These are phyloP conservation scores for Charina bottae DNA, from an alignment of 2,113 vertebrate species.

Conservation along the genomic window DNA sequence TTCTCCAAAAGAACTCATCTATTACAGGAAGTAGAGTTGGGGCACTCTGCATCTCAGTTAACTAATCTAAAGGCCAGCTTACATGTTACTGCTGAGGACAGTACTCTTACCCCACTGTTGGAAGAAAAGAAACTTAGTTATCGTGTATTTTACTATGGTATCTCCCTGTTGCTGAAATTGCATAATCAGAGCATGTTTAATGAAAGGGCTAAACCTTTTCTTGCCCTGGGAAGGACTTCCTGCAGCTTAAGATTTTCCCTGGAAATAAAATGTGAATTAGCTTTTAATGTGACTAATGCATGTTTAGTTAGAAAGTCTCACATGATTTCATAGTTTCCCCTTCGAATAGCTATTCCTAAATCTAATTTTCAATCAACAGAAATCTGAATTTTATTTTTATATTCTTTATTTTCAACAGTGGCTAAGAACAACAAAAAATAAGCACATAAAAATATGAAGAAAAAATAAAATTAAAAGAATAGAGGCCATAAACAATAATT, in stretches of 20 bases:
- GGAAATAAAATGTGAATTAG: background rate
- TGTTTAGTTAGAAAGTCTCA: too few species aligned
- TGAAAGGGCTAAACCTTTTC: background rate
- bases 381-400: too few species aligned
- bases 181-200: background rate
- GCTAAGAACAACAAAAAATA: too few species aligned
- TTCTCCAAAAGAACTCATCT: background rate
- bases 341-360: too few species aligned
- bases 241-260: background rate
- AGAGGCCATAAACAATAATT: too few species aligned
- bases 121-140: background rate
- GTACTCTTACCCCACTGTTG: too few species aligned
- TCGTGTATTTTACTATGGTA: background rate
- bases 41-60: background rate
- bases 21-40: background rate
- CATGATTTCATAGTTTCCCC: too few species aligned
- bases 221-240: background rate
- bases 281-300: background rate
- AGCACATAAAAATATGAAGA: too few species aligned
- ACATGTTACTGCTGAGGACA: background rate
- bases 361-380: too few species aligned
- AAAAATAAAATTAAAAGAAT: too few species aligned
- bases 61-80: background rate
- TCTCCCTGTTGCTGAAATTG: background rate
- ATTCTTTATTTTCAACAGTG: too few species aligned